These are phyloP conservation scores for Upupa epops DNA, from an alignment of 2,113 vertebrate species.

Conservation along the genomic window DNA sequence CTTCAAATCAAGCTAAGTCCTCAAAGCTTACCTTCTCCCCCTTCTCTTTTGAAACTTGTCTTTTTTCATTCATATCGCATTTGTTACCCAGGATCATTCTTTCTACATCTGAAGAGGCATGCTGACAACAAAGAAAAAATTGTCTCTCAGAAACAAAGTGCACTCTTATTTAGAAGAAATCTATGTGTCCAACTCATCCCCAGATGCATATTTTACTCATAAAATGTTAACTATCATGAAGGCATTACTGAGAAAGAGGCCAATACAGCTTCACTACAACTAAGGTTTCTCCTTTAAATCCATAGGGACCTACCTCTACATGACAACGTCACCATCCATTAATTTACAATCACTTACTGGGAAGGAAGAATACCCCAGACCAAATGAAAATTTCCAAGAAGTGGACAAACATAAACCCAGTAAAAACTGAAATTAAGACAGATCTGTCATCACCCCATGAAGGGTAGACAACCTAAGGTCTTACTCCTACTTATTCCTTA, in stretches of 20 bases:
- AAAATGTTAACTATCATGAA: not conserved
- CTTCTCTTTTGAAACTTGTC: slow-evolving; percentile 96
- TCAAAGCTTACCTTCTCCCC: slow-evolving; percentile 87
- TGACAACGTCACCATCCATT: not conserved
- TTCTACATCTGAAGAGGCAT: slow-evolving; percentile 96
- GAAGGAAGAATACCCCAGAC: not conserved
- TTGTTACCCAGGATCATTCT: slow-evolving; percentile 98
- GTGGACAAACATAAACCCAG: not conserved
- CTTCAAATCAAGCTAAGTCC: not conserved
- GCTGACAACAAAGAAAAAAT: slow-evolving; percentile 72
- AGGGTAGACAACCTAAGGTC: not conserved
- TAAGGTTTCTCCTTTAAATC: not conserved
- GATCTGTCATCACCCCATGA: not conserved
- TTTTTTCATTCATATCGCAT: slow-evolving; percentile 96
- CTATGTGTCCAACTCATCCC: not conserved
- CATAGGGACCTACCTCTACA: not conserved
- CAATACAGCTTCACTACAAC: not conserved
- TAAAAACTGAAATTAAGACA: not conserved
- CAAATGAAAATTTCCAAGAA: not conserved
- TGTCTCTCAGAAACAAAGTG: not conserved
- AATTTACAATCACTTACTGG: not conserved
- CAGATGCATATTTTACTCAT: not conserved
- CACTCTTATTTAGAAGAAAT: not conserved
- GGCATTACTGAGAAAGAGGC: not conserved
- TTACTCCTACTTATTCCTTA: not conserved